phyloP scores from a whole-genome alignment of 1,140 invertebrate species.

The Dendroctonus valens region DNA sequence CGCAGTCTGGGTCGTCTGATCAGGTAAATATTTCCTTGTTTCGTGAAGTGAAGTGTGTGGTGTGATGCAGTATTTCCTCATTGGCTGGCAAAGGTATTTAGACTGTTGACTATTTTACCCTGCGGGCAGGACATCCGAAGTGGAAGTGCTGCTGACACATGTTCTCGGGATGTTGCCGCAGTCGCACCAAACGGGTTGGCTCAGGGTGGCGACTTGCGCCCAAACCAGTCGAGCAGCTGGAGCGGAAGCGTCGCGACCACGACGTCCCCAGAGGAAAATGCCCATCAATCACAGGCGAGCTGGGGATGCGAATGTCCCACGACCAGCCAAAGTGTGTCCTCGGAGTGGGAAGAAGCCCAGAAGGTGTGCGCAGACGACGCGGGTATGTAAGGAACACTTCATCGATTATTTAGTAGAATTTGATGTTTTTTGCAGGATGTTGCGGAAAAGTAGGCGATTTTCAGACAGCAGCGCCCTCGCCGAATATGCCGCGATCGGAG shows the following conservation, averaged over 20 bases:
- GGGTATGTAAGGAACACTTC: conserved; percentile 5
- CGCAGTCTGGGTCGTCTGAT: conserved; percentile 54
- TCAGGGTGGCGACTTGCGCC: neutral
- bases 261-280: conserved; percentile 2
- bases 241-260: conserved; percentile 10
- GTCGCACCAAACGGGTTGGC: conserved; percentile 24
- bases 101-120: conserved; percentile 42
- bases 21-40: conserved; percentile 53
- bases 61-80: neutral
- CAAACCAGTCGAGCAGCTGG: conserved; percentile 3
- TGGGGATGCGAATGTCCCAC: too few relatives aligned
- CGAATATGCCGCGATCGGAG: conserved; percentile 56
- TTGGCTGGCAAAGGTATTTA: conserved; percentile 5
- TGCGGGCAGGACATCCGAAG: conserved; percentile 62
- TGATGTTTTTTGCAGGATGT: conserved; percentile 9
- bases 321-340: conserved; percentile 29
- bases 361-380: conserved; percentile 21
- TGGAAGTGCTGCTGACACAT: conserved; percentile 63
- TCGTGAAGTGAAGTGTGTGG: too few relatives aligned
- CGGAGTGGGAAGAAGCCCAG: conserved; percentile 18
- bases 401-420: too few relatives aligned
- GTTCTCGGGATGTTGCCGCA: conserved; percentile 55
- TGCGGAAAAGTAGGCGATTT: conserved; percentile 43
- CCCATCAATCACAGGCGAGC: neutral
- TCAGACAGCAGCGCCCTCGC: conserved; percentile 45